Evolutionary conservation across 2,797 vertebrate species (phyloP).

Genomic region (Gallinago nigripennis): DNA sequence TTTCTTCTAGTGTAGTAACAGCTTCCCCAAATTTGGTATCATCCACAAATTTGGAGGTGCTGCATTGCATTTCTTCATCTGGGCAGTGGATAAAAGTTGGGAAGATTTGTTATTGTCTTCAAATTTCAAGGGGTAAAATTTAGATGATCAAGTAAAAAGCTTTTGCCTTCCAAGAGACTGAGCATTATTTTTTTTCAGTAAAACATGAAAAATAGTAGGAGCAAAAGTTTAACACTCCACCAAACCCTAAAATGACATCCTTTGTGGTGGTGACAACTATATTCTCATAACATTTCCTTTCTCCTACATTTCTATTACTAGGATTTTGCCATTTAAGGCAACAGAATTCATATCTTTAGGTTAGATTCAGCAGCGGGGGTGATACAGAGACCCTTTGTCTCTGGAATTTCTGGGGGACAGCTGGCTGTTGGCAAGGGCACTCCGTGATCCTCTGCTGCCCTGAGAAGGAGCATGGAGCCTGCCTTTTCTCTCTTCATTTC

Average conservation of each 20-base stretch:
- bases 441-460: background rate
- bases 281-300: background rate
- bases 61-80: background rate
- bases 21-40: background rate
- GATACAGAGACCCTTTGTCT: background rate
- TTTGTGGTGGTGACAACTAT: background rate
- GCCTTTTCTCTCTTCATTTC: background rate
- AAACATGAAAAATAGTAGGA: background rate
- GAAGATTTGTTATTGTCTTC: background rate
- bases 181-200: background rate
- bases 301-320: background rate
- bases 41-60: background rate
- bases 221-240: background rate
- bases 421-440: background rate
- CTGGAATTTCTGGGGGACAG: background rate
- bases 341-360: rapidly evolving
- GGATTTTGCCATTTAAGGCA: background rate
- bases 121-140: background rate
- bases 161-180: background rate
- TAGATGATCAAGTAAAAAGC: background rate
- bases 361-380: background rate
- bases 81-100: background rate
- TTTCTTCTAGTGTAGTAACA: background rate
- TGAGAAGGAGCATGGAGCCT: background rate
- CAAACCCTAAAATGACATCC: background rate